These are phyloP conservation scores for Caloenas nicobarica DNA, from an alignment of 2,113 vertebrate species.

Conservation along the genomic window DNA sequence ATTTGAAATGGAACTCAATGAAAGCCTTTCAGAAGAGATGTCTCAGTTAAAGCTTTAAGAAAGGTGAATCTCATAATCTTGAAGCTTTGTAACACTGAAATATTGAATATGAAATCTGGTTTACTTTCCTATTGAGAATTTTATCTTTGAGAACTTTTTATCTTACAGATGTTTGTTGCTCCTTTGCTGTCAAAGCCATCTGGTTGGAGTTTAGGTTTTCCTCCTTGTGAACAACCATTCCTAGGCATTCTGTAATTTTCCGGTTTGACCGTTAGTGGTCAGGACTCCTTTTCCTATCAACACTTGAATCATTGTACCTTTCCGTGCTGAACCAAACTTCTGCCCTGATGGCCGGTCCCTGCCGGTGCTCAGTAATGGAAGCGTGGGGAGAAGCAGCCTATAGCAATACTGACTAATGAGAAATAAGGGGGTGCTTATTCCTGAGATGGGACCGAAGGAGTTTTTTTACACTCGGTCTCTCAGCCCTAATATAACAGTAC, in stretches of 20 bases:
- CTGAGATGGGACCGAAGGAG: background rate
- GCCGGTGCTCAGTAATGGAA: background rate
- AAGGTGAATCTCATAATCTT: background rate
- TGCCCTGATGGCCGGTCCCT: background rate
- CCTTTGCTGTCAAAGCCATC: background rate
- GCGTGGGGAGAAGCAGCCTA: background rate
- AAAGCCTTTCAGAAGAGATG: background rate
- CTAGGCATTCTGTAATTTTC: background rate
- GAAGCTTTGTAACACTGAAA: background rate
- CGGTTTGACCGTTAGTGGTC: background rate
- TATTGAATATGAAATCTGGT: background rate
- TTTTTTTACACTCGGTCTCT: background rate
- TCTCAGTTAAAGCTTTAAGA: constrained; percentile 14
- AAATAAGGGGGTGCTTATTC: background rate
- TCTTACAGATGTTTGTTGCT: background rate
- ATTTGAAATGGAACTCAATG: background rate
- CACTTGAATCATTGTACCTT: background rate
- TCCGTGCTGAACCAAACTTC: background rate
- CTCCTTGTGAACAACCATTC: background rate
- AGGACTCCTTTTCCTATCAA: background rate
- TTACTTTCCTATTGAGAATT: background rate
- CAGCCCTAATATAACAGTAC: background rate
- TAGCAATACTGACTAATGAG: background rate
- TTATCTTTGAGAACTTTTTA: background rate
- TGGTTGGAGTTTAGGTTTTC: background rate